These are phyloP conservation scores for Polypedilum vanderplanki DNA, from an alignment of 1,140 invertebrate species.

Conservation along the genomic window DNA sequence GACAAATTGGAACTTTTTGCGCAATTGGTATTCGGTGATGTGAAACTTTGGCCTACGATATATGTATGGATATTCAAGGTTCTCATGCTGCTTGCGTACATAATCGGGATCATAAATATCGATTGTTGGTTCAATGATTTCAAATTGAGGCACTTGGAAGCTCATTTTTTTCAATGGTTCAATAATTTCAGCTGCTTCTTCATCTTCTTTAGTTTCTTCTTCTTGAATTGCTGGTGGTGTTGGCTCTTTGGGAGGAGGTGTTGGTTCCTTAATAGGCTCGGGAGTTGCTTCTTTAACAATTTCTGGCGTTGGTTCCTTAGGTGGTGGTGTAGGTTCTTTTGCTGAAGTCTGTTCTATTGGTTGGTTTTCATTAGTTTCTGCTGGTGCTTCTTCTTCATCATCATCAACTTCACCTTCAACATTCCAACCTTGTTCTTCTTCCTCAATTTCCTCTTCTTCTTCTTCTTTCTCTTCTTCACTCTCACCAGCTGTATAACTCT, in stretches of 20 bases:
- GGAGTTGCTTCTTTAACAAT: constrained; percentile 12
- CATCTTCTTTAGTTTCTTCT: constrained; percentile 31
- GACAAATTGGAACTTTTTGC: not conserved
- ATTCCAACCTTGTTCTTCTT: constrained; percentile 31
- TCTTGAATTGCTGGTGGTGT: constrained; percentile 22
- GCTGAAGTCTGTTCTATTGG: constrained; percentile 30
- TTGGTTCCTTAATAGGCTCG: constrained; percentile 19
- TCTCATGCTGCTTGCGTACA: not conserved
- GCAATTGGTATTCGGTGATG: constrained; percentile 15
- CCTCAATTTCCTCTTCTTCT: constrained; percentile 31
- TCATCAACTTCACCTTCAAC: constrained; percentile 30
- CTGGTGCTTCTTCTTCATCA: constrained; percentile 22
- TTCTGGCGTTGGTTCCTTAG: constrained; percentile 30
- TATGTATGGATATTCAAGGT: not conserved
- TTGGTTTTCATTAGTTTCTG: constrained; percentile 31
- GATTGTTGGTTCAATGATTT: not conserved
- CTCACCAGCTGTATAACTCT: constrained; percentile 30
- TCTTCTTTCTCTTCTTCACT: constrained; percentile 32
- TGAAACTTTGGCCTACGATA: not conserved
- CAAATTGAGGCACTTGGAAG: constrained; percentile 14
- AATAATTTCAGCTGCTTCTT: constrained; percentile 26
- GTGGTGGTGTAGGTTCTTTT: not conserved
- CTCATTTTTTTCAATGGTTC: constrained; percentile 3
- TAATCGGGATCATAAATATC: constrained; percentile 23
- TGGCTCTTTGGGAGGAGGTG: constrained; percentile 25